Base-by-base conservation (phyloP, 2,113 vertebrate species). In the Oreochromis niloticus region DNA sequence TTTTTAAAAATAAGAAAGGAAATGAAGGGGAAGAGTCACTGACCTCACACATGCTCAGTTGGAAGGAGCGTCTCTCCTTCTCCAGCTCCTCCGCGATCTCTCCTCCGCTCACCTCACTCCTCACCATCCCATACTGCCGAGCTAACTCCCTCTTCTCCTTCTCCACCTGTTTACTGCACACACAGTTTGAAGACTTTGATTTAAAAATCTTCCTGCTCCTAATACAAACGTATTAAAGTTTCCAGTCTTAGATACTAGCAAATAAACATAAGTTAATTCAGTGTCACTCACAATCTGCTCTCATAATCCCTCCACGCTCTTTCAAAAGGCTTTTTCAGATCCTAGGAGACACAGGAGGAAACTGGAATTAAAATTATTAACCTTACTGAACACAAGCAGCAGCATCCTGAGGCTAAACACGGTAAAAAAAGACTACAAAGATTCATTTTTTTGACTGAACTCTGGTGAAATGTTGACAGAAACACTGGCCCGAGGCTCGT, bases 61-160 rank as follows among this genome's bases (percentile, higher is more conserved):
- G 94, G 85, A 95, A 95, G 80, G 92, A 91, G 68, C 94, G 92
- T 30, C 94, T 90, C 85, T 95, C 94, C 73, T 95, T 94, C 88
- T 95, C 93, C 1, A 95, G 93, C 66, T 95, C 94, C 90, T 95
- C 94, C 0, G 94, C 94, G 7, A 95, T 94, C 79, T 95, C 94
- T 24, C 93, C 93, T 30, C 94, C 94, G 8, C 93, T 94, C 82
- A 94, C 94, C 66, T 95, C 93, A 3, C n/a, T 93, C 85, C 94
- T 90, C 50, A 95, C 94, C 94, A 95, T 95, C 75, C 94, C 94
- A 5, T 94, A 94, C 85, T 94, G 93, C 22, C 94, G 89, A 9
- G 94, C 94, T 22, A 95, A 9, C 90, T 95, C 94, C 63, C 94
- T 87, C 85, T 95, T 95, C 88, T 95, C 94, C 88, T 95, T 95